A percentile compares a stretch with the other conserved stretches of the same genome.
phyloP scores from a whole-genome alignment of 2,113 vertebrate genomes.

The Actinemys pallida region DNA sequence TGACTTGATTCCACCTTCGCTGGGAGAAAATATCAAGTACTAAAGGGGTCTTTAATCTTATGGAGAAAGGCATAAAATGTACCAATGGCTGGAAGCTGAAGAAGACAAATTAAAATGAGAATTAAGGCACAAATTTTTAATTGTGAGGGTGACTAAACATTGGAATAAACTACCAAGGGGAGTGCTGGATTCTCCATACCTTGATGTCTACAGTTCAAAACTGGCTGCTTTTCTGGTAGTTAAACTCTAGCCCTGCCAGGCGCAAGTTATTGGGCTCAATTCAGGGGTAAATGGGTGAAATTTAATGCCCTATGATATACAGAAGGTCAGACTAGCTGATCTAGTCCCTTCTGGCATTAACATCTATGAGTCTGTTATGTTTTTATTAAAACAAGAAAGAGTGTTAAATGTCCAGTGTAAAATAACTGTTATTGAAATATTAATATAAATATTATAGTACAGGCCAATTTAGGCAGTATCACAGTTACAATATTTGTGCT shows the following conservation, averaged over 20 bases:
- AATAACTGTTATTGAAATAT: not conserved
- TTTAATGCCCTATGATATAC: slow-evolving; percentile 1
- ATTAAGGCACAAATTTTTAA: not conserved
- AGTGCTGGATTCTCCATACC: not conserved
- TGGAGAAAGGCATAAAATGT: not conserved
- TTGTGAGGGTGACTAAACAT: not conserved
- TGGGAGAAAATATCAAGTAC: not conserved
- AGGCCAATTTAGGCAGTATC: not conserved
- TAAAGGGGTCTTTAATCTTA: not conserved
- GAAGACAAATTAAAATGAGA: not conserved
- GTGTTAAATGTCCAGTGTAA: not conserved
- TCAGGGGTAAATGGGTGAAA: not conserved
- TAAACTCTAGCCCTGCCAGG: not conserved
- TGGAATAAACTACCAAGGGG: not conserved
- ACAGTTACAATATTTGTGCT: not conserved
- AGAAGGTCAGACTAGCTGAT: not conserved
- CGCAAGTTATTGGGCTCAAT: not conserved
- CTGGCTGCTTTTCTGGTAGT: not conserved
- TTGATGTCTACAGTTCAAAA: not conserved
- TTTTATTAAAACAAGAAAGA: slow-evolving; percentile 19
- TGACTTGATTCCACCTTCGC: not conserved
- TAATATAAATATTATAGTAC: not conserved
- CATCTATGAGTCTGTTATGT: not conserved
- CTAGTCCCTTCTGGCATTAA: slow-evolving; percentile 20
- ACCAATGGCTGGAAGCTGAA: not conserved